Conservation (phyloP, 2,113 vertebrate genomes). For the Megaceryle maxima region DNA sequence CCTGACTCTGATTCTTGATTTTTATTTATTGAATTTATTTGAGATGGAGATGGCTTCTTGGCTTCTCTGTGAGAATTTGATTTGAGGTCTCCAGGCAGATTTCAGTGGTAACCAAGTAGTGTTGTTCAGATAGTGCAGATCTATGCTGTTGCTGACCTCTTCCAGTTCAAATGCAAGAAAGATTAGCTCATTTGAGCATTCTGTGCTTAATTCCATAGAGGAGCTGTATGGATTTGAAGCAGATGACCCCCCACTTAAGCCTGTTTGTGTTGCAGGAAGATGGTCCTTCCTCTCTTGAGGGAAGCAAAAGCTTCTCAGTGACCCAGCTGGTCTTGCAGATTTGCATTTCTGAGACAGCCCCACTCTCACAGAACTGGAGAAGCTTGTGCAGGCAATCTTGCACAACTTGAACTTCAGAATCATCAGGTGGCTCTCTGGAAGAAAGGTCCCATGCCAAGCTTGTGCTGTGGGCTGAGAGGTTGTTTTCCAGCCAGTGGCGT, state of each 20-base stretch:
- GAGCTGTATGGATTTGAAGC: neutral
- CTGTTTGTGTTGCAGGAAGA: neutral
- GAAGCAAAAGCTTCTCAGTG: neutral
- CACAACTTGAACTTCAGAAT: neutral
- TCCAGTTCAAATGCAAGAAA: neutral
- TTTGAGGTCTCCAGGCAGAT: neutral
- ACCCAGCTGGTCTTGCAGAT: neutral
- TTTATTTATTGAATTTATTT: neutral
- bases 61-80: neutral
- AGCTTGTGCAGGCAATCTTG: neutral
- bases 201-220: neutral
- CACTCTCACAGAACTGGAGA: neutral
- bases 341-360: neutral
- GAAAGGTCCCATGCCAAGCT: neutral
- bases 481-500: neutral
- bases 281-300: neutral
- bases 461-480: neutral
- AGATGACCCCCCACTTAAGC: neutral
- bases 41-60: neutral
- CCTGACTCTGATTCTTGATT: neutral
- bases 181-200: neutral
- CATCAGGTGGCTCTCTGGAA: neutral
- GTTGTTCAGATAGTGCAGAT: neutral
- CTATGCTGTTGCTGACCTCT: neutral
- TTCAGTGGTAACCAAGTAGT: neutral